phyloP scores from a whole-genome alignment of 2,113 vertebrate genomes.

The Isichthys henryi region DNA sequence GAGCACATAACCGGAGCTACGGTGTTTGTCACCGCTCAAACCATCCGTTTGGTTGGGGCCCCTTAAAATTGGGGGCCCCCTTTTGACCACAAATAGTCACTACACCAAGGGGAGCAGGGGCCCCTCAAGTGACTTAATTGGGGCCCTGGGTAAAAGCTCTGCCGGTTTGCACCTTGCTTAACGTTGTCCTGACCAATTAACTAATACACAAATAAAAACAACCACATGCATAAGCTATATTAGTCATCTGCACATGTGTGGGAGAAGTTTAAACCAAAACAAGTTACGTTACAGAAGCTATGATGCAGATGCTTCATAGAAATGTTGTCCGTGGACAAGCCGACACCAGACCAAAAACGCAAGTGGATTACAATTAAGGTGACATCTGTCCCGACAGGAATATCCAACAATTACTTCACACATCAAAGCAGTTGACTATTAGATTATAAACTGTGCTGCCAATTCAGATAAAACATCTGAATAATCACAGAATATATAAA shows the following conservation, averaged over 20 bases:
- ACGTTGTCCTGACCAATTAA: not conserved
- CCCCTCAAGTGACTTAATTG: not conserved
- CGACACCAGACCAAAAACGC: not conserved
- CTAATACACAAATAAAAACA: not conserved
- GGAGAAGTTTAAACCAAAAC: not conserved
- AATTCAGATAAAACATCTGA: not conserved
- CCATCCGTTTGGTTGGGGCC: not conserved
- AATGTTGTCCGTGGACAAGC: not conserved
- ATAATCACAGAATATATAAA: not conserved
- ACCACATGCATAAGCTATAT: not conserved
- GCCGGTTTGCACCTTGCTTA: not conserved
- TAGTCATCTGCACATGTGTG: not conserved
- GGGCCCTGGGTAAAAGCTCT: not conserved
- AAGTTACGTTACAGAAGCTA: not conserved
- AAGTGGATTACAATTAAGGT: not conserved
- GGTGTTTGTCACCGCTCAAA: not conserved
- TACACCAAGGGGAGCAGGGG: not conserved
- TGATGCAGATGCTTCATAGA: not conserved
- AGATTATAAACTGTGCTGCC: not conserved
- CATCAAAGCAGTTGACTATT: not conserved
- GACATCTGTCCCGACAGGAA: not conserved
- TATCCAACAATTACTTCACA: not conserved
- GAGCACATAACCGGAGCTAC: not conserved
- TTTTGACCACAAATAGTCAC: not conserved
- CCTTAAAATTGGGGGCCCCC: not conserved